phyloP scores from a whole-genome alignment of 2,888 invertebrate genomes.

The Hymenopus coronatus region DNA sequence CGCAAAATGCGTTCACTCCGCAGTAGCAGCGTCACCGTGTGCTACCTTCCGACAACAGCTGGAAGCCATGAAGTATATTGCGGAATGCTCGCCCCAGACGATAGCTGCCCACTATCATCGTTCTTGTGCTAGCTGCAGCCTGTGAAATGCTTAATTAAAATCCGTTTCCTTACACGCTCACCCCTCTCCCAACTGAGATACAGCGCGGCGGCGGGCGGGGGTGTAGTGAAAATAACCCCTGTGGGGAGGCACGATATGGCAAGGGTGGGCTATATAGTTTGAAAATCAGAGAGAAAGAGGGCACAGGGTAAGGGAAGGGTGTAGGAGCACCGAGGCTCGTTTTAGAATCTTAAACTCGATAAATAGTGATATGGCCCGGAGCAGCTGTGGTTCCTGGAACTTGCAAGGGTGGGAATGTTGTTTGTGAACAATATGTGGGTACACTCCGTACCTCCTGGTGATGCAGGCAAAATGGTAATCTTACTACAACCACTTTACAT shows the following conservation, averaged over 20 bases:
- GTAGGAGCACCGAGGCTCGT: neutral
- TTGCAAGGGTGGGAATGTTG: neutral
- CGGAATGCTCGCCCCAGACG: neutral
- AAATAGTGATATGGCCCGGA: conserved; percentile 4
- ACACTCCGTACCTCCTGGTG: neutral
- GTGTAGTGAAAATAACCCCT: conserved; percentile 11
- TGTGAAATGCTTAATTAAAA: conserved; percentile 37
- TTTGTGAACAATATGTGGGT: neutral
- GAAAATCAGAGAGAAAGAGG: neutral
- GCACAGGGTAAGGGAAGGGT: neutral
- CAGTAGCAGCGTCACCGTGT: neutral
- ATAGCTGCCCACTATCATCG: conserved; percentile 11
- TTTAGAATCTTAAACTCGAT: conserved; percentile 1
- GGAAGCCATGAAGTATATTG: conserved; percentile 21
- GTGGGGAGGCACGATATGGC: neutral
- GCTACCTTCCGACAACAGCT: conserved; percentile 23
- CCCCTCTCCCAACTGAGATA: conserved; percentile 6
- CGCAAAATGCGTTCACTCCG: conserved; percentile 15
- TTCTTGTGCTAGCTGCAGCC: conserved; percentile 25
- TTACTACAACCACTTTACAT: neutral
- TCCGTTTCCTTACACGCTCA: conserved; percentile 11
- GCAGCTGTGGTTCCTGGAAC: conserved; percentile 4
- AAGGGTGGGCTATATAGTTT: conserved; percentile 4
- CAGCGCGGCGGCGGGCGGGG: neutral
- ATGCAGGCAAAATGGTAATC: neutral